Base-by-base conservation (phyloP, 2,888 invertebrate species). In the Morpho deidamia region DNA sequence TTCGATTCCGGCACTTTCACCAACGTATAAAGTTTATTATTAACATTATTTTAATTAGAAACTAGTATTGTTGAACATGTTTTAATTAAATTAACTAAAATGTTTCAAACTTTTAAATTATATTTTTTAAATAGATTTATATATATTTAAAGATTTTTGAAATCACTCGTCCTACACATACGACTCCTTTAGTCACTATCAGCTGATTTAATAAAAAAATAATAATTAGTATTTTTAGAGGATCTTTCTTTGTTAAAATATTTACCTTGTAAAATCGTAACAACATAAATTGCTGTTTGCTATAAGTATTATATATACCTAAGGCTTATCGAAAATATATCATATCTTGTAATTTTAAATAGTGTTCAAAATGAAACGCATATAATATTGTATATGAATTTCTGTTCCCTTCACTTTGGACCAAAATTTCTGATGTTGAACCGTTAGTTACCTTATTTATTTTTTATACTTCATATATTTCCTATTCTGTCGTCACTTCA, bases 221-320 rank as follows among this genome's bases (percentile, higher is more conserved):
- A 63, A 66, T 60, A 66, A 68, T 76, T 83, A 82, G 78, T 87
- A 87, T 87, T 88, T 88, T 88, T 88, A 88, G 87, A 88, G 72
- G 74, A 87, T 74, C 82, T 82, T 86, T 87, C 74, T 85, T 86
- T 85, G 76, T 81, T 83, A 73, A 72, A 69, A 67, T 72, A 69
- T 77, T 71, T 82, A 83, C 77, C 73, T 75, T 78, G 69, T 66
- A 71, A 72, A 70, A 69, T 69, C 65, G 72, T 72, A 65, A 66
- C 58, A 60, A 60, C 58, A 60, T 60, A 61, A 60, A 65, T 61
- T 64, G 64, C 65, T 73, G 72, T 73, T 75, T 72, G 76, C 76
- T 79, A 71, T 71, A 67, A 66, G 73, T 59, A 69, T 76, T 58
- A 59, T 61, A 58, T 59, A 60, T 51, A 76, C 68, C 71, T 78